phyloP scores from a whole-genome alignment of 2,797 vertebrate species.

The Lithobates pipiens region DNA sequence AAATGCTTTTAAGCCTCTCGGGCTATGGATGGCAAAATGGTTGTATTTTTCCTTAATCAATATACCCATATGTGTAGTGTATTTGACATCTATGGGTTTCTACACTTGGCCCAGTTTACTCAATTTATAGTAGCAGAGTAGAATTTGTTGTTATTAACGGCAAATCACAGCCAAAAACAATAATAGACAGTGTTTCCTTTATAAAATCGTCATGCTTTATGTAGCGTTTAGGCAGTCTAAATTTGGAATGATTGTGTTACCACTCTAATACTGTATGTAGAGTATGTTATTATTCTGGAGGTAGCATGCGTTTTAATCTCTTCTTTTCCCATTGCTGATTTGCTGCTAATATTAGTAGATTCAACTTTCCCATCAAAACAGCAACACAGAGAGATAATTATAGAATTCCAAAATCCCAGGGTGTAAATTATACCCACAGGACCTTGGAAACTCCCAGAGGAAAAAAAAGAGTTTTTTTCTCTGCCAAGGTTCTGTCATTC shows the following conservation, averaged over 20 bases:
- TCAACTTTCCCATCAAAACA: slow-evolving; percentile 63
- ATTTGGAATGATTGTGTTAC: too few relatives aligned
- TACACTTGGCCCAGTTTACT: not conserved
- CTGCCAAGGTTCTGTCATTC: slow-evolving; percentile 58
- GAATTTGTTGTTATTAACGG: not conserved
- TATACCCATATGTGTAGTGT: not conserved
- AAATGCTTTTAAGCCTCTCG: not conserved
- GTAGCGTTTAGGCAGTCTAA: not conserved
- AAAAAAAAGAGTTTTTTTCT: slow-evolving; percentile 23
- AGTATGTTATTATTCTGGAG: too few relatives aligned
- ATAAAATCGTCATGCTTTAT: not conserved
- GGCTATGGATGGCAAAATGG: not conserved
- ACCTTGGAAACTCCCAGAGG: slow-evolving; percentile 58
- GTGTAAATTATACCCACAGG: slow-evolving; percentile 40
- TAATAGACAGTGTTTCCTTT: not conserved
- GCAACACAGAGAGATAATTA: slow-evolving; percentile 65
- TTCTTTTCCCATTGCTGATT: not conserved
- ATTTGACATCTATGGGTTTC: not conserved
- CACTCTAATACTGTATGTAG: too few relatives aligned
- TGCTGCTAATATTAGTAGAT: slow-evolving; percentile 57
- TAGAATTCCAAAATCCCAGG: slow-evolving; percentile 50
- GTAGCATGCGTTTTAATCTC: too few relatives aligned
- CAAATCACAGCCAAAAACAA: not conserved
- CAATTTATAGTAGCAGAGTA: not conserved
- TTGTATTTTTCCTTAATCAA: not conserved